Evolutionary conservation across 2,888 invertebrate genomes (phyloP).

Genomic region (Cerastis leucographa): DNA sequence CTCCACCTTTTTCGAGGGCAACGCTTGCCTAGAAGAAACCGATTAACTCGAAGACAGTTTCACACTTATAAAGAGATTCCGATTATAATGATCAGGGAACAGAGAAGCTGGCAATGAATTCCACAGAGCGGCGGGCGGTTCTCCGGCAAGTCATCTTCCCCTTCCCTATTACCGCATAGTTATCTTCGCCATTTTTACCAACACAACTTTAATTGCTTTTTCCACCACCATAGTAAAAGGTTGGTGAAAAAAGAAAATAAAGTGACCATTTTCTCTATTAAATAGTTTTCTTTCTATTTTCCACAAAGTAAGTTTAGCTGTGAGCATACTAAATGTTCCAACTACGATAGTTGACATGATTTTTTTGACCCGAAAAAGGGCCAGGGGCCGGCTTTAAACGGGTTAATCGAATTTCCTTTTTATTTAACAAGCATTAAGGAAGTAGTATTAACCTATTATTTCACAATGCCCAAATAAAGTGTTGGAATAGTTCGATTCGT

Average conservation of each 20-base stretch:
- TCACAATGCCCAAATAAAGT: not conserved
- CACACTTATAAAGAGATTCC: no score
- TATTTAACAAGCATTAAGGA: not conserved
- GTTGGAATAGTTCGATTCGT: not conserved
- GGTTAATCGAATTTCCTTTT: constrained; percentile 43
- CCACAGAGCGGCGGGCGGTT: no score
- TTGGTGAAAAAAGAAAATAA: no score
- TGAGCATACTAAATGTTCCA: not conserved
- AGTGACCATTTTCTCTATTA: not conserved
- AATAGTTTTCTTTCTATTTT: not conserved
- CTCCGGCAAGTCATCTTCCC: not conserved
- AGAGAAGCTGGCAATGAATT: no score
- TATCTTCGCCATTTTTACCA: not conserved
- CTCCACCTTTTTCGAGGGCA: no score
- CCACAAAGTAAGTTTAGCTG: not conserved
- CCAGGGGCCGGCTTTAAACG: not conserved
- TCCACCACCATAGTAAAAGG: no score
- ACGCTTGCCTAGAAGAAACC: no score
- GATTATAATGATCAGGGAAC: no score
- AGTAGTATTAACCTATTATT: not conserved
- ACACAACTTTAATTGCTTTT: no score
- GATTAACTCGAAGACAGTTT: no score
- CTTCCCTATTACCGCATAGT: not conserved
- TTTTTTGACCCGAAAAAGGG: constrained; percentile 32
- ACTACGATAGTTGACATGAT: not conserved